Evolutionary conservation across 2,113 vertebrate genomes (phyloP), one percentile per base, ranked within the genome.

Genomic region (Eulemur macaco): DNA sequence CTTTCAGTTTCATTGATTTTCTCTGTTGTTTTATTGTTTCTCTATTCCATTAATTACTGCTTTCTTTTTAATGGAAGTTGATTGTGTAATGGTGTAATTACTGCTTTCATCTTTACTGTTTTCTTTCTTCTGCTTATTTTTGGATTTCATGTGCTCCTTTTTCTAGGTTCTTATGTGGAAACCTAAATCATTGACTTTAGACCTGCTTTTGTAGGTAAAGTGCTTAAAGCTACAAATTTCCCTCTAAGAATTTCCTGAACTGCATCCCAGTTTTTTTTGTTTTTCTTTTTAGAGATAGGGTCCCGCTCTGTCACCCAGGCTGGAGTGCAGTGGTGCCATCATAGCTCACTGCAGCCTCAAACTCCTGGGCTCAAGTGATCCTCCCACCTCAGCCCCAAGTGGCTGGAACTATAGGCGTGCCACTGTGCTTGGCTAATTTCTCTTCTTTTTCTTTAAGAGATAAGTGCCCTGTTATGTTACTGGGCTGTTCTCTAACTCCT

Each of bases 81-180:
- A 63, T 63, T 63, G 25, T 63, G 60, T 63, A 12, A 27, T 63
- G 60, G 60, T 63, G 9, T 29, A 29, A 29, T 63, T 29, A 76
- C 37, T 92, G 31, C 12, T 58, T 73, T 91, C 39, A 94, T 31
- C 18, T 77, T 89, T 56, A 78, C 5, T 27, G 56, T 71, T 74
- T 91, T 23, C 73, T 90, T 69, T 63, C 21, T 96, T 84, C 34
- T 92, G 47, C n/a, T 80, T 76, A 60, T 11, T 87, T 56, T 86
- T 89, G 83, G n/a, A 63, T 80, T 97, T 89, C 64, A 89, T 47
- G 89, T 94, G 42, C 29, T 74, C 64, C 31, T 95, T 82, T 93
- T 73, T 64, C 60, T 91, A 77, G 47, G 74, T 64, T 37, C 45
- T 80, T 83, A 89, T 5, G 58, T 6, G 29, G 25, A 87, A 92